These are phyloP conservation scores for Triplophysa bombifrons DNA, from an alignment of 2,797 vertebrate genomes.

Conservation along the genomic window DNA sequence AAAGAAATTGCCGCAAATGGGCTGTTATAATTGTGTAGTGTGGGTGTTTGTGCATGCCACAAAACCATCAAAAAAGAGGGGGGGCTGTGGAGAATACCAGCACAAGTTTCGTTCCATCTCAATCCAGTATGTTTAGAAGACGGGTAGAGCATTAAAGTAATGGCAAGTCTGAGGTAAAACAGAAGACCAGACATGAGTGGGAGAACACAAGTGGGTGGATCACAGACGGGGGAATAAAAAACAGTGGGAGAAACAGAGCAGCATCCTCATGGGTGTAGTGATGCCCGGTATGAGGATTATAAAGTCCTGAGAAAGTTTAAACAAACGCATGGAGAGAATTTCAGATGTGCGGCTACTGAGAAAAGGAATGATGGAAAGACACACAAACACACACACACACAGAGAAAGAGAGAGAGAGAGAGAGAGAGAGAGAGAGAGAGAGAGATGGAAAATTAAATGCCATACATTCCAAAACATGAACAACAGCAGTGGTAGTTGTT, in stretches of 20 bases:
- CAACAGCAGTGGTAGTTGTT: conserved; percentile 13
- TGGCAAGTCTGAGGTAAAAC: conserved; percentile 62
- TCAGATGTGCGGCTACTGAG: conserved; percentile 63
- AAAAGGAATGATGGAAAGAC: conserved; percentile 59
- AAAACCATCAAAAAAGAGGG: too few relatives aligned
- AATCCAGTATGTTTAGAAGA: background rate
- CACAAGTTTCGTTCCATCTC: background rate
- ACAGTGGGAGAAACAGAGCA: conserved; percentile 41
- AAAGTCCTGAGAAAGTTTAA: conserved; percentile 73
- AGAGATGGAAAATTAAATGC: conserved; percentile 8
- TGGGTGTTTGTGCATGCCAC: background rate
- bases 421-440: too few relatives aligned
- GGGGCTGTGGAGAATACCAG: background rate
- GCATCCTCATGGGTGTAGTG: conserved; percentile 62
- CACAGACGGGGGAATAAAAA: conserved; percentile 51
- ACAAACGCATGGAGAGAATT: conserved; percentile 68
- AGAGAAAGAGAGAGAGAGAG: background rate
- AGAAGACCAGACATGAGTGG: conserved; percentile 69
- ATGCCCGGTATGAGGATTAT: conserved; percentile 60
- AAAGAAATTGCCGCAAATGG: too few relatives aligned
- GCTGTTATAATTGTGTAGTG: background rate
- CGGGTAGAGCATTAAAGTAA: background rate
- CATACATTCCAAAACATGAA: conserved; percentile 35
- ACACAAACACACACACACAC: too few relatives aligned
- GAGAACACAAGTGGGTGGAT: conserved; percentile 70